Evolutionary conservation across 2,797 vertebrate genomes (phyloP), one percentile per base, ranked within the genome.

Genomic region (Acanthurus leucopareius): DNA sequence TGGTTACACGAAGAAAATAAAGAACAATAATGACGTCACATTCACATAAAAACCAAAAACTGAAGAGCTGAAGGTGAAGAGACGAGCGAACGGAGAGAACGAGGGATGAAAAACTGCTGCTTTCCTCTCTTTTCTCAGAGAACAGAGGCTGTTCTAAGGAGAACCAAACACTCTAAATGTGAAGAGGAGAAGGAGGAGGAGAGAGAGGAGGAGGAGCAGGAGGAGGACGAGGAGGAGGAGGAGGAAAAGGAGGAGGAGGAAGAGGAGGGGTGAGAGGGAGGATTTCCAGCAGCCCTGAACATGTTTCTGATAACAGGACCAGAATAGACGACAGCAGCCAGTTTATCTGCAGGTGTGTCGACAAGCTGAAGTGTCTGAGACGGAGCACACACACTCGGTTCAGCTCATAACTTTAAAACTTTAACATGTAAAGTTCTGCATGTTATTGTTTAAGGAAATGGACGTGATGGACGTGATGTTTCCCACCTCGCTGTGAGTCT

Each of bases 401-500:
- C n/a, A n/a, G n/a, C n/a, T n/a, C n/a, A n/a, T n/a, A n/a, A n/a
- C n/a, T n/a, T n/a, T n/a, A n/a, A n/a, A n/a, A n/a, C n/a, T n/a
- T n/a, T n/a, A n/a, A n/a, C n/a, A n/a, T n/a, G n/a, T n/a, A n/a
- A n/a, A n/a, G n/a, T n/a, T n/a, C n/a, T n/a, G n/a, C n/a, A n/a
- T n/a, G n/a, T n/a, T n/a, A n/a, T n/a, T n/a, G n/a, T n/a, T n/a
- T n/a, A n/a, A n/a, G n/a, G n/a, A n/a, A n/a, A n/a, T n/a, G n/a
- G n/a, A n/a, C n/a, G n/a, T n/a, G n/a, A n/a, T n/a, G 0, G 7
- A 44, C 42, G 42, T 13, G 10, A 17, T 0, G 25, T 10, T 22
- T 19, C 61, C 48, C 45, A 97, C 97, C 97, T 97, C 88, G 74
- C 96, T 98, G 84, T 92, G 93, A 0, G 84, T 91, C 32, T 88